Conservation (phyloP, 2,113 vertebrate species). For the Gracilinanus agilis region DNA sequence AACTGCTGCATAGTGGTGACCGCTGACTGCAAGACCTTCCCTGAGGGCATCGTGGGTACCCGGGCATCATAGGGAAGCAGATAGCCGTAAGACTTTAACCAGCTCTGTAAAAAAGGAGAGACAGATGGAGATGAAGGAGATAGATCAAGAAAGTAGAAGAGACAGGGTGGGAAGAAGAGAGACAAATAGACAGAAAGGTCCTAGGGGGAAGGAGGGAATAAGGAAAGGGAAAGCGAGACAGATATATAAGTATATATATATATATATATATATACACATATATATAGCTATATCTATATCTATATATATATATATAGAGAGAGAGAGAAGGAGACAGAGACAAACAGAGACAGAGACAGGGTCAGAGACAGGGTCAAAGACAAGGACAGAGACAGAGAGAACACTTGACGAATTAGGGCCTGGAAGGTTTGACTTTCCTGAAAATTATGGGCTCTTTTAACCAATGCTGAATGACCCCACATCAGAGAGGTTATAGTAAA, state of each 20-base stretch:
- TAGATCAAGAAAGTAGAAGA: background rate
- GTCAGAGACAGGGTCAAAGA: background rate
- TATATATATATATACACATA: background rate
- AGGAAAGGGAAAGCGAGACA: background rate
- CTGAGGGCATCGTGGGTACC: conserved; percentile 90
- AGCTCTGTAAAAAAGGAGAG: conserved; percentile 85
- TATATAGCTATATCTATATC: background rate
- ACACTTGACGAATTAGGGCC: background rate
- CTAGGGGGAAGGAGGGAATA: background rate
- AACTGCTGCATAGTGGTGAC: conserved; percentile 95
- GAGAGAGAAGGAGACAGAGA: background rate
- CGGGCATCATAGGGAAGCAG: conserved; percentile 91
- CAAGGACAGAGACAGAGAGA: background rate
- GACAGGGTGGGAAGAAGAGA: background rate
- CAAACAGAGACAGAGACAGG: background rate
- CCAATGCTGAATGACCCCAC: background rate
- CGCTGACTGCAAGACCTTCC: conserved; percentile 93
- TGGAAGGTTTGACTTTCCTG: background rate
- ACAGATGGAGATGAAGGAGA: conserved; percentile 47
- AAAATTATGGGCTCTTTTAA: background rate
- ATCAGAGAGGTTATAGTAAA: background rate
- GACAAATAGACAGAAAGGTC: background rate
- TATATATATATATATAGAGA: background rate
- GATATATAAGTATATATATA: background rate
- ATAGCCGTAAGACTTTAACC: conserved; percentile 95